Conservation (phyloP, 2,888 invertebrate species). For the Harpagoxenus sublaevis region DNA sequence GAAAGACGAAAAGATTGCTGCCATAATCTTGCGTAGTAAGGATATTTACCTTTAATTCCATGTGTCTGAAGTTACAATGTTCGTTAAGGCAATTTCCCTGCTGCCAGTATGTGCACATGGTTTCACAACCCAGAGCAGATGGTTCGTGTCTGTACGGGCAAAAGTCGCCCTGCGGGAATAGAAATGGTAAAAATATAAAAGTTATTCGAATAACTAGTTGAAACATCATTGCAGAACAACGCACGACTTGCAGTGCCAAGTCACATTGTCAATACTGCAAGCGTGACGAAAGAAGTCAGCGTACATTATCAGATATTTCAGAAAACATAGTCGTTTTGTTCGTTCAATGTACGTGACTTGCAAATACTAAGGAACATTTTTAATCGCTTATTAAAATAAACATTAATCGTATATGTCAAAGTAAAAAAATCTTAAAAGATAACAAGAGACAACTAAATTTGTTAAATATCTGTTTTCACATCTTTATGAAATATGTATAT, state of each 20-base stretch:
- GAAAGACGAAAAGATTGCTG: neutral
- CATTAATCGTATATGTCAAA: neutral
- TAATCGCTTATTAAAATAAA: neutral
- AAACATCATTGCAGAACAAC: neutral
- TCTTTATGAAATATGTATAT: too few species aligned
- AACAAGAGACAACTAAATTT: neutral
- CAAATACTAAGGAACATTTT: neutral
- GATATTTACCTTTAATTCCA: conserved; percentile 91
- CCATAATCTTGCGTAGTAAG: too few species aligned
- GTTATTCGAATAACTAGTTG: neutral
- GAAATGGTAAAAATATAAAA: neutral
- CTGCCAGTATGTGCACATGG: conserved; percentile 93
- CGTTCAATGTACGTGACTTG: neutral
- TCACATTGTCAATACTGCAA: conserved; percentile 65
- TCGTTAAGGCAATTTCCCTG: conserved; percentile 93
- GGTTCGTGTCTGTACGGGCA: conserved; percentile 95
- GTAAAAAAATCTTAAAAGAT: neutral
- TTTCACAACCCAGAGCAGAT: conserved; percentile 93
- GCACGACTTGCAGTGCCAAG: conserved; percentile 65
- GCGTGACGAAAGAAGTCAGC: neutral
- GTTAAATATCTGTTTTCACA: neutral
- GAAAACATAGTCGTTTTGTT: neutral
- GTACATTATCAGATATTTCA: neutral
- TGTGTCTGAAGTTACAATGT: conserved; percentile 94
- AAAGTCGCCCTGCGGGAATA: conserved; percentile 89